These are phyloP conservation scores for Macrocentrus cingulum DNA, from an alignment of 1,140 invertebrate genomes.

Conservation along the genomic window DNA sequence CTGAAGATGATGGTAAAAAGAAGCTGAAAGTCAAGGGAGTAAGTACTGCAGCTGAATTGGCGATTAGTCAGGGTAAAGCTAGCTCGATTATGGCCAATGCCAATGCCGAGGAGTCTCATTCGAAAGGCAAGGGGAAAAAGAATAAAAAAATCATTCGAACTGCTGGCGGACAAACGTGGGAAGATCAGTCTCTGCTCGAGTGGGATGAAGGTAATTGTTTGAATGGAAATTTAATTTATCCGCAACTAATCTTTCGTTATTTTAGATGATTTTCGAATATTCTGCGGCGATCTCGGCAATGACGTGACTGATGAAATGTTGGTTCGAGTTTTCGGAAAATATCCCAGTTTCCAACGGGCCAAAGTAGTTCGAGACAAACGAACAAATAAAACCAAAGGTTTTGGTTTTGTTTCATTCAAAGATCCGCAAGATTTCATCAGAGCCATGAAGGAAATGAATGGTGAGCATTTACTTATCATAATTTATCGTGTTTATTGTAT, in stretches of 20 bases:
- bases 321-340: slow-evolving; percentile 91
- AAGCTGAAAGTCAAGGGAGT: slow-evolving; percentile 69
- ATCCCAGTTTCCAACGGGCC: slow-evolving; percentile 90
- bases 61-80: slow-evolving; percentile 57
- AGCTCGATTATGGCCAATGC: slow-evolving; percentile 61
- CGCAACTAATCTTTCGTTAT: slow-evolving; percentile 29
- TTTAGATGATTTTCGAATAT: slow-evolving; percentile 94
- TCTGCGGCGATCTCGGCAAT: slow-evolving; percentile 98
- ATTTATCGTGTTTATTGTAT: slow-evolving; percentile 3
- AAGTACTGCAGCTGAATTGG: slow-evolving; percentile 54
- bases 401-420: slow-evolving; percentile 98
- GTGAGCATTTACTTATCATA: slow-evolving; percentile 56
- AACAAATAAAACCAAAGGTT: slow-evolving; percentile 98
- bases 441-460: slow-evolving; percentile 98
- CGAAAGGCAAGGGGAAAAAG: slow-evolving; percentile 67
- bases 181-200: slow-evolving; percentile 86
- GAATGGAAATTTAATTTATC: slow-evolving; percentile 22
- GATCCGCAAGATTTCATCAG: slow-evolving; percentile 97
- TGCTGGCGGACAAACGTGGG: slow-evolving; percentile 93
- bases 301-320: slow-evolving; percentile 98
- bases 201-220: slow-evolving; percentile 77
- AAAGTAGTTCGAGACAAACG: slow-evolving; percentile 95
- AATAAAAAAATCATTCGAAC: slow-evolving; percentile 80
- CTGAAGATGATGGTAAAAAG: slow-evolving; percentile 68
- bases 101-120: slow-evolving; percentile 65